Conservation (phyloP, 2,888 invertebrate genomes). For the Andrena bucephala region DNA sequence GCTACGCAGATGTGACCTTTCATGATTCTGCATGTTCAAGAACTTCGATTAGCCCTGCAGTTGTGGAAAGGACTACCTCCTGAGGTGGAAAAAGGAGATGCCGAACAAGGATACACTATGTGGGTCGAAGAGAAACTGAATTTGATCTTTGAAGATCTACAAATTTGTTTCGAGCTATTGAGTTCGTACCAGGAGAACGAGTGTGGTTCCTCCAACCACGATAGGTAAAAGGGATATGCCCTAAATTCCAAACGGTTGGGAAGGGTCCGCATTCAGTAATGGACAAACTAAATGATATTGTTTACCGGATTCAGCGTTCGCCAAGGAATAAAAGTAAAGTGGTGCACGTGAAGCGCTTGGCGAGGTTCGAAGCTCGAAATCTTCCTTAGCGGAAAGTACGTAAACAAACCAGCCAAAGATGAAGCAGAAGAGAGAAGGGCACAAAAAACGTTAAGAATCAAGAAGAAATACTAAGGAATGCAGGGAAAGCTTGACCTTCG, state of each 20-base stretch:
- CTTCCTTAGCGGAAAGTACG: no score
- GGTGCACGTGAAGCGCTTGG: no score
- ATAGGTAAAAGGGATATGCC: neutral
- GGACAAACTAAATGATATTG: no score
- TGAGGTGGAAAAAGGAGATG: neutral
- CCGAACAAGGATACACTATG: neutral
- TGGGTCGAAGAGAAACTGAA: neutral
- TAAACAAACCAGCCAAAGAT: no score
- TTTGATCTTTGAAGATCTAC: no score
- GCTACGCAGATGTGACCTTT: neutral
- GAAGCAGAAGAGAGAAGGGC: no score
- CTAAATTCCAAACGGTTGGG: neutral
- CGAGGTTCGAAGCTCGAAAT: no score
- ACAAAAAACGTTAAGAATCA: no score
- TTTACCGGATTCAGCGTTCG: no score
- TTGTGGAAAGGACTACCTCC: neutral
- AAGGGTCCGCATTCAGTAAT: neutral
- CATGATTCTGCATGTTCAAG: neutral
- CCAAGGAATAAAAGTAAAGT: no score
- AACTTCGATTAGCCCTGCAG: neutral
- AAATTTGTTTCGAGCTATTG: neutral
- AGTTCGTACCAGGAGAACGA: neutral
- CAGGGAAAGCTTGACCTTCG: no score
- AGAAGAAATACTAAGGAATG: no score
- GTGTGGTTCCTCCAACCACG: neutral